A percentile compares a stretch with the other conserved stretches of the same genome.
Evolutionary conservation across 2,797 vertebrate species (phyloP).

Genomic region (Decapterus maruadsi): DNA sequence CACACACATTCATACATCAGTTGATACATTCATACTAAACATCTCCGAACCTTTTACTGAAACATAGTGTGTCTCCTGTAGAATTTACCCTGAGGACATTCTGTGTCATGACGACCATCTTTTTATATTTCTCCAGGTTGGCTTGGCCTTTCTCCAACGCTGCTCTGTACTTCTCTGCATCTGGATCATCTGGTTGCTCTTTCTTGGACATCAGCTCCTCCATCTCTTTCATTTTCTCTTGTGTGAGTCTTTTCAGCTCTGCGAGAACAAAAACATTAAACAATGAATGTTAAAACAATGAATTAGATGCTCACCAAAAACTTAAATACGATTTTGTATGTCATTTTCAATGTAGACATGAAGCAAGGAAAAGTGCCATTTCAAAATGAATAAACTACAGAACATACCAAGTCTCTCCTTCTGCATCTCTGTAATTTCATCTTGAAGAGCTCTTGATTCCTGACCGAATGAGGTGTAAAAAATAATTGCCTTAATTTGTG

Average conservation of each 20-base stretch:
- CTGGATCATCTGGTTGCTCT: constrained; percentile 72
- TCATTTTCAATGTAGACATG: not conserved
- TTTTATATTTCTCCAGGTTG: constrained; percentile 84
- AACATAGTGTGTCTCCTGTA: not conserved
- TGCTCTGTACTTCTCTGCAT: constrained; percentile 76
- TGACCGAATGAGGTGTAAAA: constrained; percentile 31
- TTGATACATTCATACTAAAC: not conserved
- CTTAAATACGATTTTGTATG: not conserved
- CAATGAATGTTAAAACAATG: not conserved
- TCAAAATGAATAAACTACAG: not conserved
- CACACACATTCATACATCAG: not conserved
- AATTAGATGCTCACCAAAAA: not conserved
- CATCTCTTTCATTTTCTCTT: constrained; percentile 84
- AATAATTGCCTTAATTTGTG: not conserved
- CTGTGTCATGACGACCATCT: constrained; percentile 81
- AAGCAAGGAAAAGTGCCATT: not conserved
- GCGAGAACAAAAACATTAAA: not conserved
- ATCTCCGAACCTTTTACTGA: not conserved
- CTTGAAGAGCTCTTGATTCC: constrained; percentile 83
- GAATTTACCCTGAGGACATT: constrained; percentile 84
- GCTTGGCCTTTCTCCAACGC: constrained; percentile 79
- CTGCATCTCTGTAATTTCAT: constrained; percentile 82
- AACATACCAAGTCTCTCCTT: constrained; percentile 84
- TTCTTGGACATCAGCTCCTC: constrained; percentile 76
- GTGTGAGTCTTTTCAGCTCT: constrained; percentile 83